Percentiles rank a stretch among this genome's conserved stretches.
Evolutionary conservation across 1,140 invertebrate species (phyloP).

Genomic region (Littorina saxatilis): DNA sequence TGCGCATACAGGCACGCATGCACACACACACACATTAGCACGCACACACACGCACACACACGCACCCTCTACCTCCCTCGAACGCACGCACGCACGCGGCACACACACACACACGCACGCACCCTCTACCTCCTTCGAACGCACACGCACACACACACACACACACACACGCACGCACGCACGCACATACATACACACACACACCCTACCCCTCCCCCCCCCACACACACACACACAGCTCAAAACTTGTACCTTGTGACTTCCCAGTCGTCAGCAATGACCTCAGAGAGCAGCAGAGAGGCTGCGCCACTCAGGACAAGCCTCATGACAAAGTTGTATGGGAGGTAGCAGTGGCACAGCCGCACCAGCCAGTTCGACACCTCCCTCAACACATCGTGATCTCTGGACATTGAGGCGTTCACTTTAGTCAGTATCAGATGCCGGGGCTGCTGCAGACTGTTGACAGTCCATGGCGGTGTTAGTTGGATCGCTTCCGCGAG

Average conservation of each 20-base stretch:
- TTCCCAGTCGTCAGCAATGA: background rate
- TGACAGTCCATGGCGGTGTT: background rate
- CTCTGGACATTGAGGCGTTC: no score
- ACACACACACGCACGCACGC: background rate
- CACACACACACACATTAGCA: constrained; percentile 22
- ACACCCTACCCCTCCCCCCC: background rate
- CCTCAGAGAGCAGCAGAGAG: background rate
- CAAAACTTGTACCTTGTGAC: background rate
- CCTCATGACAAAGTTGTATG: background rate
- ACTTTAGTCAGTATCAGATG: no score
- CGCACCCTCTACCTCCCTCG: background rate
- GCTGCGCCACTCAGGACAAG: background rate
- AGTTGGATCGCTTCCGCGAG: background rate
- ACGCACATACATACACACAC: background rate
- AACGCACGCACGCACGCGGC: background rate
- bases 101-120: background rate
- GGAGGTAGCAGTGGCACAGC: no score
- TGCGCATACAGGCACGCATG: no score
- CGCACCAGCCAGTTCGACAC: no score
- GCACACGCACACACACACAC: constrained; percentile 8
- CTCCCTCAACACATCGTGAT: no score
- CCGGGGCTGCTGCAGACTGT: no score
- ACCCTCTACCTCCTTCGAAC: background rate
- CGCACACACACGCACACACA: constrained; percentile 27
- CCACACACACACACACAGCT: background rate